Evolutionary conservation across 2,113 vertebrate species (phyloP).

Genomic region (Bucco capensis): DNA sequence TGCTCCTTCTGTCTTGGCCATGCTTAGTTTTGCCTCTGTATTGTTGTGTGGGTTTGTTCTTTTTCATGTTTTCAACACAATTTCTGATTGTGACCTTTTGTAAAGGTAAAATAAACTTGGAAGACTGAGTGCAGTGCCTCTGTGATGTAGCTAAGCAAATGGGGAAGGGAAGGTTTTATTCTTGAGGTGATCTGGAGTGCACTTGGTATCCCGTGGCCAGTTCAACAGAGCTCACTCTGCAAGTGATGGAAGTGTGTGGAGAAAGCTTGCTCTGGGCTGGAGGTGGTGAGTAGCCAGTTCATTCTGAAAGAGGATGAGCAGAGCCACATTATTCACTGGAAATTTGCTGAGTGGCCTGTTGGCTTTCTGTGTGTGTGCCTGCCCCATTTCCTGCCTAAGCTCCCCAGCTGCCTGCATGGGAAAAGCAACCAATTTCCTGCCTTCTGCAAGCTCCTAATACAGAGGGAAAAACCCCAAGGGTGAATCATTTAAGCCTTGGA

Average conservation of each 20-base stretch:
- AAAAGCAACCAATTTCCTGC: constrained; percentile 1
- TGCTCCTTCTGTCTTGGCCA: not conserved
- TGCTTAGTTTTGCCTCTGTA: not conserved
- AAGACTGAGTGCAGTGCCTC: not conserved
- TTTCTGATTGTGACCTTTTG: not conserved
- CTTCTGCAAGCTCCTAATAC: not conserved
- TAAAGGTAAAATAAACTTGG: constrained; percentile 17
- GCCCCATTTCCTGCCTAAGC: not conserved
- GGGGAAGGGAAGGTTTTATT: not conserved
- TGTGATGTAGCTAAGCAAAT: not conserved
- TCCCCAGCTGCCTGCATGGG: not conserved
- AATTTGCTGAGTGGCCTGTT: not conserved
- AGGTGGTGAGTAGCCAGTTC: not conserved
- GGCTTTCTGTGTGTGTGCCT: not conserved
- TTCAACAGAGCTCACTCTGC: not conserved
- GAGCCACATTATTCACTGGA: not conserved
- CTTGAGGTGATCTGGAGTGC: not conserved
- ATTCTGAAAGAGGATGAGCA: not conserved
- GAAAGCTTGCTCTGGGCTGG: not conserved
- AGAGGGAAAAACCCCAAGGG: not conserved
- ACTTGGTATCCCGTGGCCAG: too few species aligned
- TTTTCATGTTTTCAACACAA: not conserved
- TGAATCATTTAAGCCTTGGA: constrained; percentile 1
- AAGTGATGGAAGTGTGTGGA: too few species aligned
- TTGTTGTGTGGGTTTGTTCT: not conserved